Evolutionary conservation across 2,888 invertebrate species (phyloP).

Genomic region (Hymenopus coronatus): DNA sequence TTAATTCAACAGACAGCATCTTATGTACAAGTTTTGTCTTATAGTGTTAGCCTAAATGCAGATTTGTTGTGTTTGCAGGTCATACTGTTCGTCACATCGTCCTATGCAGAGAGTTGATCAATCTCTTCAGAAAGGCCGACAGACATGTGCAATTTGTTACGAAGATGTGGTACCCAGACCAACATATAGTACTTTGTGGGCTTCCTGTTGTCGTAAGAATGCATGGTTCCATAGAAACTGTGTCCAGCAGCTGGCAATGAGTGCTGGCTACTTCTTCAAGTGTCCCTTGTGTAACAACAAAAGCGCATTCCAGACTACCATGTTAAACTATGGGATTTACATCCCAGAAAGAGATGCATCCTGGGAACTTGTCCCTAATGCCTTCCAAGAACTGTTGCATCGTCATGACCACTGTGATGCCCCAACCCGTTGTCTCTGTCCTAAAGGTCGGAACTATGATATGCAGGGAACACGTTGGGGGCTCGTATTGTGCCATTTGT

Average conservation of each 20-base stretch:
- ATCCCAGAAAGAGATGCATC: conserved; percentile 80
- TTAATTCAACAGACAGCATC: too few species aligned
- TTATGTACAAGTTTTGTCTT: background rate
- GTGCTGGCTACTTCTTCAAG: conserved; percentile 78
- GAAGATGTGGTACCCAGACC: conserved; percentile 53
- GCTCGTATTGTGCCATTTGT: conserved; percentile 52
- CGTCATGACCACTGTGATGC: conserved; percentile 62
- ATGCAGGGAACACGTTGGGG: conserved; percentile 52
- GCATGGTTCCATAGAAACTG: conserved; percentile 75
- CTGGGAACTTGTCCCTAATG: conserved; percentile 76
- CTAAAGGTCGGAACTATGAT: conserved; percentile 53
- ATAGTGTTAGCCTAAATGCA: background rate
- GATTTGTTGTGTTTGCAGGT: conserved; percentile 47
- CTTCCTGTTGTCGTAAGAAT: conserved; percentile 72
- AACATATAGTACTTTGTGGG: conserved; percentile 56
- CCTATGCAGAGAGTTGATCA: conserved; percentile 53
- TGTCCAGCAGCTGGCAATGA: conserved; percentile 67
- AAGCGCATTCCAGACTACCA: conserved; percentile 59
- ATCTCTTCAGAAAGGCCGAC: conserved; percentile 37
- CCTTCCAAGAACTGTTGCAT: conserved; percentile 68
- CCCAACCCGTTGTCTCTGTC: conserved; percentile 55
- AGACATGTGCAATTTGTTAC: conserved; percentile 68
- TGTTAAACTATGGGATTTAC: conserved; percentile 67
- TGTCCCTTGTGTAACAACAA: conserved; percentile 80
- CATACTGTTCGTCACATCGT: conserved; percentile 62